Base-by-base conservation (phyloP, 1,140 invertebrate genomes). In the Hyles euphorbiae region DNA sequence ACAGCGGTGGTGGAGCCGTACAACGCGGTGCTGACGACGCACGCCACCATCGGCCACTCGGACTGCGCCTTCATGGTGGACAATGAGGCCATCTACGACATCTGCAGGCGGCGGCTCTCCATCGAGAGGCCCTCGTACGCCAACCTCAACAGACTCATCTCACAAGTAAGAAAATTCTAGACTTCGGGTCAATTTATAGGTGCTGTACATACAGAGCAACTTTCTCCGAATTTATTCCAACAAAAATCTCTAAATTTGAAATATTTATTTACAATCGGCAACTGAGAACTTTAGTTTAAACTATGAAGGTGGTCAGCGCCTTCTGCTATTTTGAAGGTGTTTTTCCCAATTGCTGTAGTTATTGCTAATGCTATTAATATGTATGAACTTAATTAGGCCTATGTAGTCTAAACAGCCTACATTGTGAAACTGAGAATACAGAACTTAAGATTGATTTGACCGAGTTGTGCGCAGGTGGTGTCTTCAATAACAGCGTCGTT, bases 1-100 rank as follows among this genome's bases (percentile, higher is more conserved):
- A 95, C 94, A 2, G 95, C 96, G 2, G 95, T 96, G 6, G 96
- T 97, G 10, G 96, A 97, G 73, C 96, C 96, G 0, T 97, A 97
- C 90, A 97, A 96, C 78, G 93, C 94, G 2, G 91, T 96, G 60
- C 83, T 96, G 32, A 95, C 94, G 12, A 95, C 95, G 0, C 95
- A 96, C 73, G 93, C 92, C 3, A 95, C 94, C 22, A 86, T 96
- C 60, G 92, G 94, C 60, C 92, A 95, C 70, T 94, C 93, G 3
- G 94, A 95, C 81, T 96, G 95, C 73, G 93, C 94, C 4, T 96
- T 96, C 70, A 95, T 95, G 91, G 93, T 96, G 10, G 95, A 96
- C 89, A 94, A 96, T 76, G 95, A 96, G 75, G 96, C 95, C 52
- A 95, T 97, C 58, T 96, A 95, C 76, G 95, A 96, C 69, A 95